Evolutionary conservation across 2,797 vertebrate genomes (phyloP), one percentile per base, ranked within the genome.

Genomic region (Tenualosa thibaudeaui): DNA sequence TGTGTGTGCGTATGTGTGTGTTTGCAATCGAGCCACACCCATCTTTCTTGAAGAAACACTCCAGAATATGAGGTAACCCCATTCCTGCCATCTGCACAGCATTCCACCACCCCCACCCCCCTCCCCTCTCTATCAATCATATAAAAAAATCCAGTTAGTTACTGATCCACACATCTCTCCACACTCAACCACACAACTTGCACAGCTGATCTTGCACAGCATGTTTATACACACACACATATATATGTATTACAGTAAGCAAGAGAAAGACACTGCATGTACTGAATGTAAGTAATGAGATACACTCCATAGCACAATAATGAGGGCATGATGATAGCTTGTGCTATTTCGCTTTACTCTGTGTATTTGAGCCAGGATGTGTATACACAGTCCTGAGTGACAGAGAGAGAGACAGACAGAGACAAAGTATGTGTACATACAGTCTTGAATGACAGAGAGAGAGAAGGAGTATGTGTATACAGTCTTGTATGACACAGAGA

Each of bases 281-380:
- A 71, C 65, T 71, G 65, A 71, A 71, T 71, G 65, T 31, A 71
- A 37, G 26, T 15, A 71, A 71, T 71, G 26, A 71, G 26, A 71
- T 37, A 68, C 65, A 40, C 65, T 37, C 37, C 65, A 71, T 71
- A 71, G 13, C 65, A 37, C 2, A 71, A 40, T 71, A 71, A 71
- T 71, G 65, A 71, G 37, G 65, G 65, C 3, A 12, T 71, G 65
- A 17, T 71, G 62, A 68, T 37, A 37, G 62, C 62, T 13, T 68
- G 65, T 40, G 65, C 31, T 40, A 71, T 71, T 71, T 3, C 13
- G 65, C 15, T 37, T 37, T 40, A 37, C 65, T 71, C 4, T 71
- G 65, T 40, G 62, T 12, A n/a, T 24, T 9, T 60, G 58, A 24
- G n/a, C n/a, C 7, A 24, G 22, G n/a, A 24, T 62, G 58, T 62